Percentiles rank a stretch among this genome's conserved stretches.
Conservation (phyloP, 2,113 vertebrate species). For the Platichthys flesus region DNA sequence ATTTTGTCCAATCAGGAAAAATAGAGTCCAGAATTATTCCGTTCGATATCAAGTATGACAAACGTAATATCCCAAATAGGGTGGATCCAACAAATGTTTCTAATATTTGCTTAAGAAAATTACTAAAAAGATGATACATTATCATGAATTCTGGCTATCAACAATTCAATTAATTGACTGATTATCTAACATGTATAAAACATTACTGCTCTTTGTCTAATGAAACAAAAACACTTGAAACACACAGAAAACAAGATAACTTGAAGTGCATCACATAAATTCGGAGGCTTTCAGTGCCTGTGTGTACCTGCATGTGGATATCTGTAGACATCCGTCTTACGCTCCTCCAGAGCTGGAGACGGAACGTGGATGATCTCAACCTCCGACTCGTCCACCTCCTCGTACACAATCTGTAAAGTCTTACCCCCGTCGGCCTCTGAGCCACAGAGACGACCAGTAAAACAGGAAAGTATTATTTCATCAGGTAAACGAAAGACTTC, state of each 20-base stretch:
- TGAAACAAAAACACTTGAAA: not conserved
- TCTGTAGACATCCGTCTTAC: conserved; percentile 92
- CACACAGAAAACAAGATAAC: not conserved
- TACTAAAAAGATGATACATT: not conserved
- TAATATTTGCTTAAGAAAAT: not conserved
- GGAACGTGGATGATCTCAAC: conserved; percentile 95
- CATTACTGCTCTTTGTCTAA: not conserved
- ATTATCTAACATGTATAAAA: not conserved
- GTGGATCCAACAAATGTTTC: too few relatives aligned
- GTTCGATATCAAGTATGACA: too few relatives aligned
- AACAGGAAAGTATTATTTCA: not conserved
- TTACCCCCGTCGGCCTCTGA: conserved; percentile 86
- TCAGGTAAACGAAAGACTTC: not conserved
- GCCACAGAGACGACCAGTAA: not conserved
- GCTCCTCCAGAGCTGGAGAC: conserved; percentile 92
- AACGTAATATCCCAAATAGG: too few relatives aligned
- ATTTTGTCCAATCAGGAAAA: too few relatives aligned
- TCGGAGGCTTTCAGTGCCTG: not conserved
- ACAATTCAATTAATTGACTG: too few relatives aligned
- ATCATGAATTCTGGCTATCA: not conserved
- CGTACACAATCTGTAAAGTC: conserved; percentile 89
- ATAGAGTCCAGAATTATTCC: too few relatives aligned
- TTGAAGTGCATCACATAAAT: not conserved
- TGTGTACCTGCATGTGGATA: conserved; percentile 91
- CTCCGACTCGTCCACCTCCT: conserved; percentile 88